Conservation (phyloP, 2,888 invertebrate species). For the Clitarchus hookeri region DNA sequence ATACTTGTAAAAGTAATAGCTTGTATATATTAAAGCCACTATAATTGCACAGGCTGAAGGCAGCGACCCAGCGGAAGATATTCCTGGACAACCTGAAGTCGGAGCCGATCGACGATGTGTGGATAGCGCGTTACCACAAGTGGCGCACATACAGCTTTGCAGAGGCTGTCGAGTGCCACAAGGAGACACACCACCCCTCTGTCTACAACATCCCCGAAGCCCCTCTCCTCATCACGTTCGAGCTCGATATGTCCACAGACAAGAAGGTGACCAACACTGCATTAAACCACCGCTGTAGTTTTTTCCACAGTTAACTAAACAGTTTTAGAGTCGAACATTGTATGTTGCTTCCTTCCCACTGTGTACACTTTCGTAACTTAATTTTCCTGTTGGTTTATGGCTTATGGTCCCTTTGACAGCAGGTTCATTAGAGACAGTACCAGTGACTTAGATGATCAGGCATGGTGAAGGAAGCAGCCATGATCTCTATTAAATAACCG, state of each 20-base stretch:
- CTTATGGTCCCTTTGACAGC: too few species aligned
- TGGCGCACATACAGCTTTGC: slow-evolving; percentile 67
- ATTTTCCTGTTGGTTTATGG: too few species aligned
- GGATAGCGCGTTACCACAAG: slow-evolving; percentile 60
- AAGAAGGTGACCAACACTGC: slow-evolving; percentile 60
- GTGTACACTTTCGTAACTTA: too few species aligned
- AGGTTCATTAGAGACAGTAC: too few species aligned
- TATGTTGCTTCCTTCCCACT: too few species aligned
- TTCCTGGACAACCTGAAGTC: slow-evolving; percentile 63
- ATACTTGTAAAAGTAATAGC: background rate
- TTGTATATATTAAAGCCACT: background rate
- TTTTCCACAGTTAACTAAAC: too few species aligned
- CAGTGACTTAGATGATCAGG: too few species aligned
- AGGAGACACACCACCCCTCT: slow-evolving; percentile 81
- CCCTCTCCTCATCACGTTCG: slow-evolving; percentile 69
- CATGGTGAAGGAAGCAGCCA: too few species aligned
- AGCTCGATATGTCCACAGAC: slow-evolving; percentile 78
- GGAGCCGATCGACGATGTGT: slow-evolving; percentile 69
- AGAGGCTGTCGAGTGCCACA: slow-evolving; percentile 77
- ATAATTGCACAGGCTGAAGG: slow-evolving; percentile 52
- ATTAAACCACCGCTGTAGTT: too few species aligned
- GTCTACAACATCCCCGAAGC: slow-evolving; percentile 79
- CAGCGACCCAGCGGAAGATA: slow-evolving; percentile 59
- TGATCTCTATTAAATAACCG: too few species aligned
- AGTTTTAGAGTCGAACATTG: too few species aligned